These are phyloP conservation scores for Danio jaintianensis DNA, from an alignment of 2,797 vertebrate genomes.

Conservation along the genomic window DNA sequence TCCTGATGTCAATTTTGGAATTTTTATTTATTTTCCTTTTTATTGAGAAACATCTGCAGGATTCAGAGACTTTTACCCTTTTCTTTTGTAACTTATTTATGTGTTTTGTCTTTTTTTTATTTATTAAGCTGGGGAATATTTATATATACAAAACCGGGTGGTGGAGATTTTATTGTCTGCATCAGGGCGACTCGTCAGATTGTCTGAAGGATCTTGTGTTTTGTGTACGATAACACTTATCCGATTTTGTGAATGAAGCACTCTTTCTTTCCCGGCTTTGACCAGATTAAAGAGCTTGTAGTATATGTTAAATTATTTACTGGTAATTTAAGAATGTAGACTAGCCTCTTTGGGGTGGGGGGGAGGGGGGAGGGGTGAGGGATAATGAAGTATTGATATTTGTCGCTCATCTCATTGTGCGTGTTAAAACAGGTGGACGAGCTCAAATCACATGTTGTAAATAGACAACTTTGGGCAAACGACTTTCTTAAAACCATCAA, in stretches of 20 bases:
- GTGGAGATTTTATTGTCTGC: constrained; percentile 80
- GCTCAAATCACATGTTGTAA: constrained; percentile 82
- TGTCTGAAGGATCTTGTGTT: constrained; percentile 77
- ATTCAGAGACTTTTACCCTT: constrained; percentile 75
- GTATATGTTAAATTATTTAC: constrained; percentile 84
- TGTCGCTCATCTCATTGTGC: constrained; percentile 79
- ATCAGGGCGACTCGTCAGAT: constrained; percentile 68
- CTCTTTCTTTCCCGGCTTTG: constrained; percentile 70
- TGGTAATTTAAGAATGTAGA: constrained; percentile 92
- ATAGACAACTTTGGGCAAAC: constrained; percentile 82
- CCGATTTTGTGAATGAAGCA: constrained; percentile 73
- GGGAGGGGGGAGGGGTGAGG: constrained; percentile 12
- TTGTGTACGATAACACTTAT: constrained; percentile 75
- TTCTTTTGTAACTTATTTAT: constrained; percentile 78
- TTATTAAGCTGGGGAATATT: constrained; percentile 80
- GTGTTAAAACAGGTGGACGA: constrained; percentile 76
- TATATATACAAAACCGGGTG: constrained; percentile 75
- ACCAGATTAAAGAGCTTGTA: constrained; percentile 75
- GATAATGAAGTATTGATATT: constrained; percentile 81
- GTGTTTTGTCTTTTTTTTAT: constrained; percentile 66
- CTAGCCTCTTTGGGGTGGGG: constrained; percentile 80
- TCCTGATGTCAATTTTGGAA: constrained; percentile 53
- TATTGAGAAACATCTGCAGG: constrained; percentile 77
- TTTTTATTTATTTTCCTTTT: constrained; percentile 54
- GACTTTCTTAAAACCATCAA: constrained; percentile 76